A percentile compares a stretch with the other conserved stretches of the same genome.
Conservation (phyloP, 2,888 invertebrate genomes). For the Drosophila rubida region DNA sequence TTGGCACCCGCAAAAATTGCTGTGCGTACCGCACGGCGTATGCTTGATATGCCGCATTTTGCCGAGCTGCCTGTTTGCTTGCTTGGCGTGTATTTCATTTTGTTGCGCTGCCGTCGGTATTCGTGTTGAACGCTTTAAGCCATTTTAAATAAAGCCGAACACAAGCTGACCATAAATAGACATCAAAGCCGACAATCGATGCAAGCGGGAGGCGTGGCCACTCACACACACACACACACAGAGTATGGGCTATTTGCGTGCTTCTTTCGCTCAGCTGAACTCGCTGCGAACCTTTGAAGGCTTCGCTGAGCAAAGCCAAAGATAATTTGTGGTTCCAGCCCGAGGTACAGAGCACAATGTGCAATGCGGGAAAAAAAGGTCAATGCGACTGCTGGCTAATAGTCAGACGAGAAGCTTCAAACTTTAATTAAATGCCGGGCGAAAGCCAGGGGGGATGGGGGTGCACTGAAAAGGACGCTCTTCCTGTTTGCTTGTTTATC, state of each 20-base stretch:
- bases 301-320: constrained; percentile 65
- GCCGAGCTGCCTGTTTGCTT: constrained; percentile 14
- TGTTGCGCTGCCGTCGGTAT: background rate
- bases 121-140: constrained; percentile 39
- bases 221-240: constrained; percentile 23
- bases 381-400: constrained; percentile 31
- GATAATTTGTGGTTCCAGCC: constrained; percentile 9
- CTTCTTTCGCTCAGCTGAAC: constrained; percentile 64
- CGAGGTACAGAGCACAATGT: constrained; percentile 5
- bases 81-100: background rate
- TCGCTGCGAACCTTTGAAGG: constrained; percentile 34
- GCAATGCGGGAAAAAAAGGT: constrained; percentile 24
- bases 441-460: background rate
- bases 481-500: constrained; percentile 50
- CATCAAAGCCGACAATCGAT: constrained; percentile 61
- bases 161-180: constrained; percentile 64
- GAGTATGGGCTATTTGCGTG: constrained; percentile 70
- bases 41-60: constrained; percentile 56
- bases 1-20: constrained; percentile 59
- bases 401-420: constrained; percentile 59
- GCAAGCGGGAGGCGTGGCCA: constrained; percentile 29
- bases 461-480: background rate
- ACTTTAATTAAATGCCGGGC: constrained; percentile 47
- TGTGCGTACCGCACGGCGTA: constrained; percentile 46
- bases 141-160: constrained; percentile 57